phyloP scores from a whole-genome alignment of 2,113 vertebrate species.

The Aramus guarauna region DNA sequence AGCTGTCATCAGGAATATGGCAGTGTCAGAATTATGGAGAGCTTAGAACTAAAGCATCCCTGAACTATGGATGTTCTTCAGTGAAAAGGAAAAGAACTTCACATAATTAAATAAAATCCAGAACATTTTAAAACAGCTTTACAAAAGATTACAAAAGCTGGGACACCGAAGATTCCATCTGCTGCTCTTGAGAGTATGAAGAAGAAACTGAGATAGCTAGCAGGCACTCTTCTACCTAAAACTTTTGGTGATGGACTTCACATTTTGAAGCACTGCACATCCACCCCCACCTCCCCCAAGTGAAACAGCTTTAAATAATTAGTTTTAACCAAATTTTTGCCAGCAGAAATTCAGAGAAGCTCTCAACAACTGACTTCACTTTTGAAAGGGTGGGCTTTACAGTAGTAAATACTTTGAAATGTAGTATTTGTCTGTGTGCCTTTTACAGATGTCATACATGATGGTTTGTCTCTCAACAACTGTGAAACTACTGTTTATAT shows the following conservation, averaged over 20 bases:
- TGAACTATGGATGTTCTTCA: not conserved
- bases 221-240: not conserved
- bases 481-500: not conserved
- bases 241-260: not conserved
- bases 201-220: not conserved
- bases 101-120: not conserved
- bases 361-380: not conserved
- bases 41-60: not conserved
- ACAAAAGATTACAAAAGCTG: not conserved
- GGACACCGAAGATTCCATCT: not conserved
- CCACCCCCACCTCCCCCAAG: not conserved
- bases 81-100: not conserved
- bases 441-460: not conserved
- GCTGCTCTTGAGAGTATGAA: not conserved
- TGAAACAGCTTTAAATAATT: not conserved
- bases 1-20: not conserved
- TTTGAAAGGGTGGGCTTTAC: not conserved
- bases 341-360: not conserved
- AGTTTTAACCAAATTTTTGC: not conserved
- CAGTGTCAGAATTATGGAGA: rapidly evolving
- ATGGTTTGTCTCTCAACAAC: not conserved
- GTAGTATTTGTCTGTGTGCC: not conserved
- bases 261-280: not conserved
- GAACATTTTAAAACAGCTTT: not conserved
- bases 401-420: not conserved